Evolutionary conservation across 2,113 vertebrate genomes (phyloP).

Genomic region (Pituophis catenifer): DNA sequence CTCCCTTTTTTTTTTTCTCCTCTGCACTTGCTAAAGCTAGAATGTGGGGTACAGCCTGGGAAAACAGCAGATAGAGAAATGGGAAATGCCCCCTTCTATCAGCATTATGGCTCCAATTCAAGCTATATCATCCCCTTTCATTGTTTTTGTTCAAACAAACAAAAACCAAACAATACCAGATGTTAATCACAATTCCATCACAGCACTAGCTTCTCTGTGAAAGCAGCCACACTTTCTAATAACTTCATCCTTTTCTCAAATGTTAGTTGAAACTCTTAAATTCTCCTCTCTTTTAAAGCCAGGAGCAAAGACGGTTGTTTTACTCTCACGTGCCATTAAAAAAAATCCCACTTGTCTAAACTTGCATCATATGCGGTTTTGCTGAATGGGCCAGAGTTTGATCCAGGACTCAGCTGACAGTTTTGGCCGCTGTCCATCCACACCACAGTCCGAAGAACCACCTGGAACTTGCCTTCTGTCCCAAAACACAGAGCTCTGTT

Average conservation of each 20-base stretch:
- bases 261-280: constrained; percentile 57
- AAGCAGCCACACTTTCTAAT: constrained; percentile 7
- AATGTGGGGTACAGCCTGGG: background rate
- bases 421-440: background rate
- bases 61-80: background rate
- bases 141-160: background rate
- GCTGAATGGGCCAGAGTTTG: background rate
- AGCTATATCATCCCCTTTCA: background rate
- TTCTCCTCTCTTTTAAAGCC: constrained; percentile 27
- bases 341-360: background rate
- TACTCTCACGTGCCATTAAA: background rate
- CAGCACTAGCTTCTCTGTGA: background rate
- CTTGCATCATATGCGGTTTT: constrained; percentile 1
- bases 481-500: accelerated
- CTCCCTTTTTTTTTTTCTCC: background rate
- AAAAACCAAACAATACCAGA: background rate
- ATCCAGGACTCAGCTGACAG: constrained; percentile 15
- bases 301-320: background rate
- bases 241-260: constrained; percentile 47
- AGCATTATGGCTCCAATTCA: background rate
- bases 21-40: background rate
- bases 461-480: background rate
- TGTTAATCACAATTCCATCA: background rate
- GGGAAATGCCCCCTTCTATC: background rate
- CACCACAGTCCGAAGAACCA: background rate